Evolutionary conservation across 2,797 vertebrate genomes (phyloP), one percentile per base, ranked within the genome.

Genomic region (Lateolabrax maculatus): DNA sequence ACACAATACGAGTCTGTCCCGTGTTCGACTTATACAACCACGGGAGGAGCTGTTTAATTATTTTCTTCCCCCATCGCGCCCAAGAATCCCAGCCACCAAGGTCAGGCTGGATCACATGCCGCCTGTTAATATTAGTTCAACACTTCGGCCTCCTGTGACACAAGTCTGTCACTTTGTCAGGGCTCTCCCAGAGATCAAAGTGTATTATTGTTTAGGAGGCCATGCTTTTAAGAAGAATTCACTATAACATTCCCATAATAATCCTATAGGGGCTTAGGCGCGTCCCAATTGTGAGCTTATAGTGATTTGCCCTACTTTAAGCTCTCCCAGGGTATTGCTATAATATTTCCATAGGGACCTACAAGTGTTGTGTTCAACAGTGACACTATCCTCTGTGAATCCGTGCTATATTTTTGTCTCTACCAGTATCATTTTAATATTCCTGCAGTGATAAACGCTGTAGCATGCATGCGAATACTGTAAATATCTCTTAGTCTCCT

Each of bases 31-130:
- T 71, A 19, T 31, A 74, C 82, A 79, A 79, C 90, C 84, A 60
- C 87, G 80, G 78, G 91, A 92, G 90, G 92, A 89, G 91, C 92
- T 84, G 78, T 92, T 94, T 93, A 93, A 94, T 93, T 92, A 84
- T 89, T 90, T 89, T 72, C 79, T 86, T 75, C 62, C 74, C 62
- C 75, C 87, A 81, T 83, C 73, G 76, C 81, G 60, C 82, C 74
- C 77, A 72, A 77, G 53, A 85, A 85, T 92, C 83, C 80, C 77
- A 81, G 66, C 80, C 90, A 92, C 88, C 91, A 93, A 94, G 90
- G 93, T 94, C 93, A 92, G 83, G 27, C 89, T 48, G 84, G 77
- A 86, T 92, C 90, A 91, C 87, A 88, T 88, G 86, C 84, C 82
- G 77, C 79, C 83, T 79, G 77, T 62, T 85, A 84, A 87, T 83